Evolutionary conservation across 30 jellyfish, hydroid and myxozoan genomes (phyloP), one percentile per base, ranked within the genome.

Genomic region (Clytia hemisphaerica): DNA sequence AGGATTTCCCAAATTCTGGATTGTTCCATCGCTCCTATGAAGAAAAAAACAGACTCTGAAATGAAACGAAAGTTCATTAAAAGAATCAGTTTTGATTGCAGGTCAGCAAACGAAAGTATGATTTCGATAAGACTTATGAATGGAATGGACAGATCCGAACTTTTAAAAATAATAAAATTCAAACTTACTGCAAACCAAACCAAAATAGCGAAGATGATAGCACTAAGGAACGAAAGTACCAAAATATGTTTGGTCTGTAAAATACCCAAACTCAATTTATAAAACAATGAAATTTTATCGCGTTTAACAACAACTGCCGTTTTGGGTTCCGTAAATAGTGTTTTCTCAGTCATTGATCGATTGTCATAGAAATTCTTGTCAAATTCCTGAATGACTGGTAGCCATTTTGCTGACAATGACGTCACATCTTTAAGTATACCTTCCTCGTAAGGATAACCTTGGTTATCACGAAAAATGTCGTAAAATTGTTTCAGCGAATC

Each of bases 1-100:
- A 66, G 0, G 71, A 44, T 22, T 42, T 37, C 32, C 66, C 25
- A 71, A 66, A 35, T 10, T 66, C 79, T 12, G 75, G 18, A 25
- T 25, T 66, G n/a, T 30, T 22, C 5, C 7, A 37, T 71, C 79
- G 45, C n/a, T 57, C 70, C 70, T 57, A 57, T 16, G n/a, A 57
- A 42, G 19, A 42, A 42, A 42, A 12, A 42, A n/a, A n/a, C n/a
- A n/a, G n/a, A n/a, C n/a, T n/a, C n/a, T n/a, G n/a, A n/a, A n/a
- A n/a, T n/a, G n/a, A n/a, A n/a, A n/a, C n/a, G n/a, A 21, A 42
- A 12, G 54, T 42, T 12, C 54, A 16, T 42, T 12, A 42, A 42
- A 21, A 12, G 54, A 42, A 42, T 42, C 19, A 42, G 19, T 42
- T 42, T 42, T n/a, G n/a, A n/a, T n/a, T n/a, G n/a, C n/a, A n/a